Evolutionary conservation across 2,888 invertebrate species (phyloP).

Genomic region (Polydrusus pterygomalis): DNA sequence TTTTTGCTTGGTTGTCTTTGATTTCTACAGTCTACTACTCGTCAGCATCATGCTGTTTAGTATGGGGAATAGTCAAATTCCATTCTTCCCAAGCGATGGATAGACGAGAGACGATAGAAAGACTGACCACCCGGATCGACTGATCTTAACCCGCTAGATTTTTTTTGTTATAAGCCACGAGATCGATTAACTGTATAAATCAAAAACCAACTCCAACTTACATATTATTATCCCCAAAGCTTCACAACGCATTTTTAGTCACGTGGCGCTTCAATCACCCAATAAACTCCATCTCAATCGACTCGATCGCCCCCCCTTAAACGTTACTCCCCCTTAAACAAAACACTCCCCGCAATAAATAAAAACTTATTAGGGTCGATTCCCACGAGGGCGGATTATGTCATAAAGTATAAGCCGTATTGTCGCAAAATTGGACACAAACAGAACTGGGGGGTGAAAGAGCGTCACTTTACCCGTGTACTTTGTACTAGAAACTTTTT

Average conservation of each 20-base stretch:
- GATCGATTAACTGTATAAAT: no score
- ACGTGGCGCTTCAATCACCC: conserved; percentile 13
- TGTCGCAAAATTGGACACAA: conserved; percentile 27
- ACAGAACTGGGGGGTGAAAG: not conserved
- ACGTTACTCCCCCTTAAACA: conserved; percentile 1
- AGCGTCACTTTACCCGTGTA: not conserved
- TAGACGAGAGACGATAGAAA: no score
- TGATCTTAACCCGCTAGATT: no score
- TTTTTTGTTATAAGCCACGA: no score
- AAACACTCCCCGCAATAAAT: conserved; percentile 8
- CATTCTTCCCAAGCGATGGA: no score
- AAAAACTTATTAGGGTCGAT: conserved; percentile 25
- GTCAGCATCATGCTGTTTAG: no score
- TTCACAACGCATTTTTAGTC: conserved; percentile 5
- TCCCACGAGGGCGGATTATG: conserved; percentile 3
- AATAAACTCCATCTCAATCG: conserved; percentile 11
- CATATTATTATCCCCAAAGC: no score
- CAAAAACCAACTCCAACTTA: no score
- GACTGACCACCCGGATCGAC: no score
- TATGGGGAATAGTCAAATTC: no score
- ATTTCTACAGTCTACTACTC: no score
- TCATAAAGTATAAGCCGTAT: conserved; percentile 33
- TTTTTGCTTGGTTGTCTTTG: no score
- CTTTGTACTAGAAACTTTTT: conserved; percentile 2
- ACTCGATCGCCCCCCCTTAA: conserved; percentile 1